Evolutionary conservation across 2,888 invertebrate species (phyloP), one percentile per base, ranked within the genome.

Genomic region (Pheosia gnoma): DNA sequence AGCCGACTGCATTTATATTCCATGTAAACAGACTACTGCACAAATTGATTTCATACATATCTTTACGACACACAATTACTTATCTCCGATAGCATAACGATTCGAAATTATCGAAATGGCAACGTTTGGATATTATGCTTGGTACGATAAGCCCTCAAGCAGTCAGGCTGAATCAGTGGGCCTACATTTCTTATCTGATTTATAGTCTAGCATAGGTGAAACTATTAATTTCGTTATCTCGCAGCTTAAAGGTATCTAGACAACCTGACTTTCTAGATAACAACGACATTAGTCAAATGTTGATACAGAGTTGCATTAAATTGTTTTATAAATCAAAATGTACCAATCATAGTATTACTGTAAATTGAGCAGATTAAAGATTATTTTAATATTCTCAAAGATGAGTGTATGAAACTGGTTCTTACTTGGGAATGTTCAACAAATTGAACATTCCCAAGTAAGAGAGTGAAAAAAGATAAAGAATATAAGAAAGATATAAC

Each of bases 191-290:
- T 72, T 76, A 76, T 74, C 74, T 69, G 72, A 76, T 75, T 75
- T 76, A 75, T 76, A 43, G 69, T 41, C 36, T 59, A 36, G 65
- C 74, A 76, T 76, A 69, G 68, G 63, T 71, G 68, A 64, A 62
- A 66, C 72, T 71, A 75, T 76, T 76, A 74, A 75, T 76, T 72
- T 75, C 70, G 66, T 66, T 76, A 75, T 75, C 75, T 70, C 61
- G 65, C 65, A 60, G 66, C 68, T 66, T 64, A 59, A 64, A 71
- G 63, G 59, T 59, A 69, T 68, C 60, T 68, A 67, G 75, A 75
- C 72, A 71, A 74, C 71, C 65, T 58, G 60, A 66, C 63, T 74
- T 75, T 75, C 74, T 71, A 58, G 60, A 72, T 75, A 74, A 65
- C 62, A 7, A 55, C 38, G 38, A 39, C 13, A 39, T n/a, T 38